phyloP scores from a whole-genome alignment of 2,113 vertebrate species.

The Formicarius rufipectus region DNA sequence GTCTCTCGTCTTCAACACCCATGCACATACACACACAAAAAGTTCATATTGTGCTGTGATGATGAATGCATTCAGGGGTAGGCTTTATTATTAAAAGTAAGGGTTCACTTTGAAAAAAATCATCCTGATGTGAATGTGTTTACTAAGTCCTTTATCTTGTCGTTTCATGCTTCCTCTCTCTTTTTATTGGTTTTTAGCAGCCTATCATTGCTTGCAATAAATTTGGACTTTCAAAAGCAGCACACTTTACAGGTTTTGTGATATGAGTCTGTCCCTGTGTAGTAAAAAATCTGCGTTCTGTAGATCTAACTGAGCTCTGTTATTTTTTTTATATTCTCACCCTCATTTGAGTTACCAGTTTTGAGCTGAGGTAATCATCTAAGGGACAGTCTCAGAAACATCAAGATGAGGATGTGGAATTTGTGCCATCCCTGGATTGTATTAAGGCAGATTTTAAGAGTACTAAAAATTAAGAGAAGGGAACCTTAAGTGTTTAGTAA shows the following conservation, averaged over 20 bases:
- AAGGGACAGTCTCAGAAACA: neutral
- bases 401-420: neutral
- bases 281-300: neutral
- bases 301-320: neutral
- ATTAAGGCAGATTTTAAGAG: neutral
- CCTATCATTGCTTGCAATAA: neutral
- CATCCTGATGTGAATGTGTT: constrained; percentile 30
- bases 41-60: neutral
- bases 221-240: neutral
- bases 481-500: neutral
- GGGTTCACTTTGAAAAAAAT: constrained; percentile 10
- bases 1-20: constrained; percentile 34
- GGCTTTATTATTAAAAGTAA: constrained; percentile 65
- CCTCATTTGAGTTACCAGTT: neutral
- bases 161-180: constrained; percentile 44
- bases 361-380: neutral
- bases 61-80: constrained; percentile 45
- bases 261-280: neutral
- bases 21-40: neutral
- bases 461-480: neutral
- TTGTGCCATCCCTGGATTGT: neutral
- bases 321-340: neutral
- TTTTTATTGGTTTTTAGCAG: constrained; percentile 21
- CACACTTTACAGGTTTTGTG: neutral
- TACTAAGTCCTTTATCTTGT: constrained; percentile 60